Percentiles rank a stretch among this genome's conserved stretches.
These are phyloP conservation scores for Smutsia temminckii DNA, from an alignment of 2,797 vertebrate species.

Conservation along the genomic window DNA sequence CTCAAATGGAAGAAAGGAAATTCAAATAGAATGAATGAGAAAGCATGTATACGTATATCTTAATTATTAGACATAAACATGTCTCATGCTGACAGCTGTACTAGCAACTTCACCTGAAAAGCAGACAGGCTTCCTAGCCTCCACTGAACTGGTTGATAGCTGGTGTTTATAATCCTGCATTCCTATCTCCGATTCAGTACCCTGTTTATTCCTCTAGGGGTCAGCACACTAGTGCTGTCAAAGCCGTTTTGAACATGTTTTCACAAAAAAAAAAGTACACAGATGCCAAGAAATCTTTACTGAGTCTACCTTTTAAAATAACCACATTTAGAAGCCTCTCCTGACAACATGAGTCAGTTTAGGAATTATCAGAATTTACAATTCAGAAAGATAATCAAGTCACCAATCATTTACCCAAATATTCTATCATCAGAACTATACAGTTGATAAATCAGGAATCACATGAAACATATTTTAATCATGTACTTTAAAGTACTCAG, in stretches of 20 bases:
- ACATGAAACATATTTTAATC: not conserved
- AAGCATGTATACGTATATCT: not conserved
- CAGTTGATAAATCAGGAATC: not conserved
- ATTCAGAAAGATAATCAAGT: slow-evolving; percentile 19
- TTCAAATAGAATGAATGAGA: not conserved
- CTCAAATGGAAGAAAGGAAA: slow-evolving; percentile 7
- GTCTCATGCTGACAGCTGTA: not conserved
- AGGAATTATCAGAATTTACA: not conserved
- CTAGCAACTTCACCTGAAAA: not conserved
- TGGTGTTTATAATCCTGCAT: rapidly evolving
- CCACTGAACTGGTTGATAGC: rapidly evolving
- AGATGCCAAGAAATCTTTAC: not conserved
- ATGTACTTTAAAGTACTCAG: not conserved
- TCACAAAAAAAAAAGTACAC: not conserved
- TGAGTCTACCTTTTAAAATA: not conserved
- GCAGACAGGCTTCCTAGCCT: not conserved
- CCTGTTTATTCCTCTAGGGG: not conserved
- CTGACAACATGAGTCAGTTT: not conserved
- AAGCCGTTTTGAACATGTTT: not conserved
- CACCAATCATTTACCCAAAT: not conserved
- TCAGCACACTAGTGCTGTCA: not conserved
- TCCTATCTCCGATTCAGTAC: not conserved
- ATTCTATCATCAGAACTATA: not conserved
- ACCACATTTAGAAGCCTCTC: not conserved
- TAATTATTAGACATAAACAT: not conserved